Conservation (phyloP, 53 echinoderm and acorn worm species). For the Arbacia lixula region DNA sequence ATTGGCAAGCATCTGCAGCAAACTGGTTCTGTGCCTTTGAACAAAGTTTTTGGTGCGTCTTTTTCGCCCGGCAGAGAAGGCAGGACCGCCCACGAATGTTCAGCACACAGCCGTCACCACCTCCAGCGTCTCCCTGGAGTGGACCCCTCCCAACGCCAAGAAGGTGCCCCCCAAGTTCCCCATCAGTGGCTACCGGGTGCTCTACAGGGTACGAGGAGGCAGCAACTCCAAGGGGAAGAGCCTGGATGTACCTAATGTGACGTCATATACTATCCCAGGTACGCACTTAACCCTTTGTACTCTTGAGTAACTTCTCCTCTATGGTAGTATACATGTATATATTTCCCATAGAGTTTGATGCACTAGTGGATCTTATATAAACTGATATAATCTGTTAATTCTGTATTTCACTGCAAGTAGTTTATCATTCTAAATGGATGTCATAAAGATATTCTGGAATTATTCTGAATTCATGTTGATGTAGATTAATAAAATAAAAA, state of each 20-base stretch:
- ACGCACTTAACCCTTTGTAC: neutral
- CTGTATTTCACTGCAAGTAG: no score
- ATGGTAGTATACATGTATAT: no score
- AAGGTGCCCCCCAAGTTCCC: no score
- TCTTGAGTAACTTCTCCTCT: neutral
- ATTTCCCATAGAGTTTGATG: no score
- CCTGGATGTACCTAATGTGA: neutral
- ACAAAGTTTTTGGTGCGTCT: neutral
- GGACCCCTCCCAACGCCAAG: neutral
- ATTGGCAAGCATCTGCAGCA: no score
- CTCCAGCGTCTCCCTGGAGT: neutral
- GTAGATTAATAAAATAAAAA: no score
- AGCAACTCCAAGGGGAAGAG: neutral
- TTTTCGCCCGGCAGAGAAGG: slow-evolving; percentile 13
- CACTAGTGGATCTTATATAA: no score
- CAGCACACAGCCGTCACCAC: neutral
- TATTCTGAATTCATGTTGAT: no score
- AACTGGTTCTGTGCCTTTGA: no score
- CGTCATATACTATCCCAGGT: slow-evolving; percentile 3
- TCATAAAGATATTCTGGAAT: no score
- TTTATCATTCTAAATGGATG: no score
- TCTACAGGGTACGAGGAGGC: neutral
- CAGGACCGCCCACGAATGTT: slow-evolving; percentile 25
- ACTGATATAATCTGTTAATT: no score
- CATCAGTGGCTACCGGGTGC: neutral